These are phyloP conservation scores for Picathartes gymnocephalus DNA, from an alignment of 2,113 vertebrate species.

Conservation along the genomic window DNA sequence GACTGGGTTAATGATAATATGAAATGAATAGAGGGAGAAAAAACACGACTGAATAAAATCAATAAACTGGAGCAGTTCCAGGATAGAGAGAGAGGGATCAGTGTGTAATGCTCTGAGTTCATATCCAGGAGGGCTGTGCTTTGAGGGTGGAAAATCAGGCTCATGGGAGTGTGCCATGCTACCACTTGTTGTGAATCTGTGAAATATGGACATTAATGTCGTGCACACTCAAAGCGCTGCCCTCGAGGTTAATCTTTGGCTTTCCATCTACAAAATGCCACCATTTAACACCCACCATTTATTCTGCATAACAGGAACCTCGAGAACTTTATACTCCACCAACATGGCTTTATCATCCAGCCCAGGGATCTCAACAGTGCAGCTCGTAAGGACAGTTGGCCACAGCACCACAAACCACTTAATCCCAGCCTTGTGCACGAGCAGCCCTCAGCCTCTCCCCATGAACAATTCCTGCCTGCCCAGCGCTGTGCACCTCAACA, in stretches of 20 bases:
- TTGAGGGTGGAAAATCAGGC: neutral
- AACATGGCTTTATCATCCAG: conserved; percentile 81
- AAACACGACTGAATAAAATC: neutral
- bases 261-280: neutral
- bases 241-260: neutral
- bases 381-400: conserved; percentile 82
- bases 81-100: neutral
- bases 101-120: neutral
- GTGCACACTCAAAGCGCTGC: neutral
- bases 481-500: conserved; percentile 82
- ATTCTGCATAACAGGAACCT: conserved; percentile 70
- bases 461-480: conserved; percentile 85
- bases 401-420: conserved; percentile 83
- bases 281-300: neutral
- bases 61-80: neutral
- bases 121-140: neutral
- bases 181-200: neutral
- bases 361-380: conserved; percentile 82
- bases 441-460: conserved; percentile 82
- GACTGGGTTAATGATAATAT: conserved; percentile 35
- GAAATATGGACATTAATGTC: neutral
- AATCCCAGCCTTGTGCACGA: conserved; percentile 82
- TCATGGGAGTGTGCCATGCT: neutral
- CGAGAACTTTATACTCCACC: conserved; percentile 84
- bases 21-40: neutral